Evolutionary conservation across 2,888 invertebrate species (phyloP).

Genomic region (Panzeria rudis): DNA sequence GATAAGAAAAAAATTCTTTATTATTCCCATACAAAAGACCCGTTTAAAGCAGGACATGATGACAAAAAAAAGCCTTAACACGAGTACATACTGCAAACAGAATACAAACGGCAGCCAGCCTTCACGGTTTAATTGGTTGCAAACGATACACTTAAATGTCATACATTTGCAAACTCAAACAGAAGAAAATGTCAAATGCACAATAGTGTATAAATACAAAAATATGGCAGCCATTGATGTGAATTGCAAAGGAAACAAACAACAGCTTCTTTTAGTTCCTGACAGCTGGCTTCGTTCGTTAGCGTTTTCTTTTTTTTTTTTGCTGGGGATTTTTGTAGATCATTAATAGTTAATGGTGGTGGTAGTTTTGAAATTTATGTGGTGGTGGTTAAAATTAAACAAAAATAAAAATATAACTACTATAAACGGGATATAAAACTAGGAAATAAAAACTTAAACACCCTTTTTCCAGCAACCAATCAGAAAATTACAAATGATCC

Average conservation of each 20-base stretch:
- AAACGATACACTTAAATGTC: conserved; percentile 77
- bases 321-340: conserved; percentile 71
- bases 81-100: conserved; percentile 19
- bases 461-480: conserved; percentile 61
- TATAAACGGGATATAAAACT: conserved; percentile 53
- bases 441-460: conserved; percentile 62
- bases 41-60: conserved; percentile 64
- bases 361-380: conserved; percentile 53
- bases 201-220: conserved; percentile 58
- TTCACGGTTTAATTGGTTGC: conserved; percentile 83
- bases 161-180: conserved; percentile 74
- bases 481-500: conserved; percentile 59
- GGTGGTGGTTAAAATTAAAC: conserved; percentile 71
- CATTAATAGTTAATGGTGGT: conserved; percentile 74
- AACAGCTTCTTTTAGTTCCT: conserved; percentile 58
- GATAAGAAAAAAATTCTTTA: conserved; percentile 23
- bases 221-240: conserved; percentile 62
- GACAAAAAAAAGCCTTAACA: conserved; percentile 25
- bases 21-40: conserved; percentile 59
- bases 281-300: conserved; percentile 73
- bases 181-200: conserved; percentile 75
- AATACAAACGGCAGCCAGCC: conserved; percentile 78
- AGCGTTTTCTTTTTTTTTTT: conserved; percentile 17
- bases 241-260: conserved; percentile 49
- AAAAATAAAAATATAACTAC: background rate